Evolutionary conservation across 2,797 vertebrate species (phyloP), one percentile per base, ranked within the genome.

Genomic region (Intellagama lesueurii): DNA sequence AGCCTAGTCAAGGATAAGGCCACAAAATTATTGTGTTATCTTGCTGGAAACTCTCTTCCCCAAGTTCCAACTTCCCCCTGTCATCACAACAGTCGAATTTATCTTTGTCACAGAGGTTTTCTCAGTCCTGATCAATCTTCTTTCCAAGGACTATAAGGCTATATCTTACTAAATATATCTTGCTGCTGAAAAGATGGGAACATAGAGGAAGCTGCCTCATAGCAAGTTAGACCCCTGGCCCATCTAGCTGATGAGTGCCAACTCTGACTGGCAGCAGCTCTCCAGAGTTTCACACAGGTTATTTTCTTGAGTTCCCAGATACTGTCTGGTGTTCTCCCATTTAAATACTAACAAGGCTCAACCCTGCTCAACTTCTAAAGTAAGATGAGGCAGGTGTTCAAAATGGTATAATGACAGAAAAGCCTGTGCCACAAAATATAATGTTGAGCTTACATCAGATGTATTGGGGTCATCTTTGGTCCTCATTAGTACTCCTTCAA

Each of bases 401-500:
- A 14, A 64, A 64, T 22, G 60, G 16, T 64, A 22, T 64, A 17
- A 64, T 64, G 60, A 64, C 19, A 64, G 16, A 87, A 35, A 40
- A 35, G 14, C 11, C 35, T 76, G 79, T 73, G 5, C 35, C 32
- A 28, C 56, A 11, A 66, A 87, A 8, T 56, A 14, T 69, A 77
- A 35, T 81, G 70, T 72, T 0, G 17, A 87, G 88, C 96, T 97
- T 94, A 98, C 98, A 47, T 98, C 97, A 0, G 98, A 97, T 47
- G 97, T 97, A 94, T 97, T 97, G 35, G 98, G 97, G 5, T 93
- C 94, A 80, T 97, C 97, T 72, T 97, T 93, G 49, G 97, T 98
- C 93, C 98, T 97, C 97, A 99, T 98, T 64, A 99, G 68, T n/a
- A 98, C 96, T 0, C 99, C 99, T 9, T 97, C 96, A 28, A 98